phyloP scores from a whole-genome alignment of 2,113 vertebrate species.

The Psilopsiagon aurifrons region DNA sequence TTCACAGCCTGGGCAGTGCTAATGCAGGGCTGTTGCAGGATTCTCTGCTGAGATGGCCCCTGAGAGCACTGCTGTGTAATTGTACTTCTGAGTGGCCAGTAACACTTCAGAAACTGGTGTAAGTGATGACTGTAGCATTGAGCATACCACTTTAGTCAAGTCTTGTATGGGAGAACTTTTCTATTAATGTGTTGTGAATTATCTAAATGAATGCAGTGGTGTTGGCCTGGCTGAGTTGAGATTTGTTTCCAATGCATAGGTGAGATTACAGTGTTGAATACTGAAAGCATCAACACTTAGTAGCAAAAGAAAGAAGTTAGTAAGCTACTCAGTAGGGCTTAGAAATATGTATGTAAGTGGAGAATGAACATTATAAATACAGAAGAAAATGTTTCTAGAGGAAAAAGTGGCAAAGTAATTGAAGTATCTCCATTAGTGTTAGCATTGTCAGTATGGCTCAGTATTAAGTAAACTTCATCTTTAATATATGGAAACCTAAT shows the following conservation, averaged over 20 bases:
- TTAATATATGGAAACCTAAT: not conserved
- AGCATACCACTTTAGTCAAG: not conserved
- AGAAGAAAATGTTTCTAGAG: not conserved
- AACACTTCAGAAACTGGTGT: not conserved
- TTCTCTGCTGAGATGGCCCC: not conserved
- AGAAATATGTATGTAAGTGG: not conserved
- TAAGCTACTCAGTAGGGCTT: not conserved
- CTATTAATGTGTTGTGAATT: not conserved
- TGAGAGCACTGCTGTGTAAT: not conserved
- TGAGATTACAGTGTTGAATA: not conserved
- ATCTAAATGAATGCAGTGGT: not conserved
- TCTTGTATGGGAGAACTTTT: not conserved
- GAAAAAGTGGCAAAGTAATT: not conserved
- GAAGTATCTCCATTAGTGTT: not conserved
- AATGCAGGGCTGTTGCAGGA: not conserved
- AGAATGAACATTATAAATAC: not conserved
- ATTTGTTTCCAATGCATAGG: not conserved
- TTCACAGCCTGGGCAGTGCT: not conserved
- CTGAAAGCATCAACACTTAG: not conserved
- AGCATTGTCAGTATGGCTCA: not conserved
- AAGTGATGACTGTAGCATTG: not conserved
- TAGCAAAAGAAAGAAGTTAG: not conserved
- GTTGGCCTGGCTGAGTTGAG: not conserved
- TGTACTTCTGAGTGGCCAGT: not conserved
- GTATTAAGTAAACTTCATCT: not conserved